Conservation (phyloP, 2,888 invertebrate species). For the Kuschelorhynchus macadamiae region DNA sequence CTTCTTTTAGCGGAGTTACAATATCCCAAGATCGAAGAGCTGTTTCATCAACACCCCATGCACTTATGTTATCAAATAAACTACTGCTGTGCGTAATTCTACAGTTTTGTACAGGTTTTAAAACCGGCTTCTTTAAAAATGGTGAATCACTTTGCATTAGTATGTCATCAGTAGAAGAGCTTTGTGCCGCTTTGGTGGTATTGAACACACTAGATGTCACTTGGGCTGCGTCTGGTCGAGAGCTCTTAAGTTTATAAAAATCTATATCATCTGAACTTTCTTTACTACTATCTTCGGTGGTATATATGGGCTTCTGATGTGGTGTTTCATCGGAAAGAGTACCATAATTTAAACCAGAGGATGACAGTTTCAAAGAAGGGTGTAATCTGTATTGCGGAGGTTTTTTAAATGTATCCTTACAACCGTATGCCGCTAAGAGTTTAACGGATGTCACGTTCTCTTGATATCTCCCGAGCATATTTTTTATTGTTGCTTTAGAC, state of each 20-base stretch:
- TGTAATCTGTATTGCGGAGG: slow-evolving; percentile 70
- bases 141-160: slow-evolving; percentile 51
- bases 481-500: slow-evolving; percentile 74
- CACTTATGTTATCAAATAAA: slow-evolving; percentile 38
- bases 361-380: slow-evolving; percentile 56
- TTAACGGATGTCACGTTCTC: slow-evolving; percentile 67
- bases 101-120: slow-evolving; percentile 49
- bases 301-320: too few species aligned
- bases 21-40: slow-evolving; percentile 61
- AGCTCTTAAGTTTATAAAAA: slow-evolving; percentile 53
- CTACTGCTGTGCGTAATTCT: slow-evolving; percentile 38
- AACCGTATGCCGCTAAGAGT: slow-evolving; percentile 55
- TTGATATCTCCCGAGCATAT: slow-evolving; percentile 71
- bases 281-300: background rate
- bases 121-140: slow-evolving; percentile 38
- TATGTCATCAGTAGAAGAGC: slow-evolving; percentile 53
- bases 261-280: slow-evolving; percentile 56
- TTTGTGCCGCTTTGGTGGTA: too few species aligned
- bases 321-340: too few species aligned
- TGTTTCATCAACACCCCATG: slow-evolving; percentile 61
- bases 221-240: background rate
- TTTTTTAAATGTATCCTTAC: slow-evolving; percentile 55
- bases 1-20: slow-evolving; percentile 55
- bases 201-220: background rate
- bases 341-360: too few species aligned